Percentiles rank a stretch among this genome's conserved stretches.
Conservation (phyloP, 2,113 vertebrate genomes). For the Caranx melampygus region DNA sequence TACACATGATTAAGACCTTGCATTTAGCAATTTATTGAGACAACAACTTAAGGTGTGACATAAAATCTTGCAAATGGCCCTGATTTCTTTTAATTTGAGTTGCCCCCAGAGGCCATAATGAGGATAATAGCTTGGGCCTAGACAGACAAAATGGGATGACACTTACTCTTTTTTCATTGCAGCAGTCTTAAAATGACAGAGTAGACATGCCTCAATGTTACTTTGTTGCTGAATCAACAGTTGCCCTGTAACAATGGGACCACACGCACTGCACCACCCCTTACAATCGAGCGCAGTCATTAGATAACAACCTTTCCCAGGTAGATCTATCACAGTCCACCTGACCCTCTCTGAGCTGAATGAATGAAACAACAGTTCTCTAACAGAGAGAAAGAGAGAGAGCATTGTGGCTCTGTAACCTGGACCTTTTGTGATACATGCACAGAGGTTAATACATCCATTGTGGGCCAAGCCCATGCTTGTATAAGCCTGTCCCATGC, state of each 20-base stretch:
- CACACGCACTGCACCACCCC: conserved; percentile 52
- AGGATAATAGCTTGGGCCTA: conserved; percentile 26
- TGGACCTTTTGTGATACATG: conserved; percentile 64
- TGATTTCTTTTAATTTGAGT: conserved; percentile 24
- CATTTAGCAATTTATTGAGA: conserved; percentile 33
- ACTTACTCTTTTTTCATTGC: background rate
- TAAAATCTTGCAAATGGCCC: conserved; percentile 27
- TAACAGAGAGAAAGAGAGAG: conserved; percentile 51
- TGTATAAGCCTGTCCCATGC: conserved; percentile 54
- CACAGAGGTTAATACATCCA: conserved; percentile 71
- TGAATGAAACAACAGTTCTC: conserved; percentile 69
- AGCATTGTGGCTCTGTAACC: conserved; percentile 66
- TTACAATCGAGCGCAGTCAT: conserved; percentile 35
- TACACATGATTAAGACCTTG: conserved; percentile 28
- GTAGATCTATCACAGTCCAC: conserved; percentile 70
- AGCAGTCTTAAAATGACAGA: conserved; percentile 38
- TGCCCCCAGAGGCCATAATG: conserved; percentile 36
- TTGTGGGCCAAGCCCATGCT: conserved; percentile 54
- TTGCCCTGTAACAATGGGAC: conserved; percentile 50
- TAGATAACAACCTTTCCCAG: conserved; percentile 73
- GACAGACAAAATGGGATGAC: background rate
- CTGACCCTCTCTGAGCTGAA: conserved; percentile 28
- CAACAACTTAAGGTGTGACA: conserved; percentile 9
- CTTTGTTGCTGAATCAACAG: conserved; percentile 35
- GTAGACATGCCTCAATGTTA: conserved; percentile 40